A percentile compares a stretch with the other conserved stretches of the same genome.
phyloP scores from a whole-genome alignment of 2,797 vertebrate species.

The Orientallactaga sibirica region DNA sequence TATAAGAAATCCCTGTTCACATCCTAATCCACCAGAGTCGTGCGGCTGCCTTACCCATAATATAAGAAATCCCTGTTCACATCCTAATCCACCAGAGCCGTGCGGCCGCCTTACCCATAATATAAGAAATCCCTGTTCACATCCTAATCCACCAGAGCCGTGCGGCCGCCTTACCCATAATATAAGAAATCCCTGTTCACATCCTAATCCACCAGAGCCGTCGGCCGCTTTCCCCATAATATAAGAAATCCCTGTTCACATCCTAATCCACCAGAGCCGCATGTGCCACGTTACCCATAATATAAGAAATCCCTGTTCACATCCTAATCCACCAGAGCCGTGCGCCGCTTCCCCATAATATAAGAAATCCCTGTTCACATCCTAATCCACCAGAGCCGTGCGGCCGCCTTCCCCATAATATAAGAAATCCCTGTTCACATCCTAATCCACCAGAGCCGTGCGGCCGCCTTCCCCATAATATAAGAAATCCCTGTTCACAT shows the following conservation, averaged over 20 bases:
- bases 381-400: not conserved
- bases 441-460: not conserved
- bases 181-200: not conserved
- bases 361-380: not conserved
- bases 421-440: not conserved
- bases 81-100: not conserved
- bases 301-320: not conserved
- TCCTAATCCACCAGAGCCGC: not conserved
- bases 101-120: not conserved
- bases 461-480: no score
- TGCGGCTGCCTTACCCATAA: not conserved
- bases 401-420: no score
- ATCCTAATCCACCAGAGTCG: not conserved
- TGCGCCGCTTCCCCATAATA: no score
- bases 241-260: no score
- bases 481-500: not conserved
- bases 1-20: not conserved
- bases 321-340: not conserved
- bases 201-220: not conserved
- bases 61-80: not conserved
- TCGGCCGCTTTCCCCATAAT: not conserved
- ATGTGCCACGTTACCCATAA: no score
- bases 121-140: not conserved
- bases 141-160: not conserved
- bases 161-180: not conserved